Evolutionary conservation across 2,113 vertebrate genomes (phyloP).

Genomic region (Cynoglossus semilaevis): DNA sequence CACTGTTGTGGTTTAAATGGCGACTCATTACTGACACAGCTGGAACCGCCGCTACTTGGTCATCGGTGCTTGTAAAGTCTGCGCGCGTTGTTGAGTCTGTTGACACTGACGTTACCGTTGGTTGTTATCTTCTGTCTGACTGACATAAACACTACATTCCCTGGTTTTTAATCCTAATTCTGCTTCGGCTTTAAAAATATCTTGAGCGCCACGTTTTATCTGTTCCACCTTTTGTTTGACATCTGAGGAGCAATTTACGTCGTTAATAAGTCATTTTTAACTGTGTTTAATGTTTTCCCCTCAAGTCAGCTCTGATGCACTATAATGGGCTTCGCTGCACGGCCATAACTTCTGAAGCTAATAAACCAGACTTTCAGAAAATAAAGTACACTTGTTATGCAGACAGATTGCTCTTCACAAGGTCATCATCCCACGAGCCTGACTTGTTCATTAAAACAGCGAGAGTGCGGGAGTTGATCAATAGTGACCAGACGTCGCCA

Average conservation of each 20-base stretch:
- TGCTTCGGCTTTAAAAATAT: no score
- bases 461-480: constrained; percentile 41
- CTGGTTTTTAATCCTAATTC: no score
- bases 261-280: neutral
- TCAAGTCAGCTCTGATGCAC: constrained; percentile 9
- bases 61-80: no score
- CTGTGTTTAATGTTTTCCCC: constrained; percentile 17
- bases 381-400: constrained; percentile 32
- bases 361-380: constrained; percentile 38
- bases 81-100: no score
- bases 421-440: constrained; percentile 42
- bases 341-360: constrained; percentile 29
- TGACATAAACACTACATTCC: no score
- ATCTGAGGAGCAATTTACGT: constrained; percentile 2
- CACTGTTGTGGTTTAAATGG: no score
- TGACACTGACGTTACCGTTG: no score
- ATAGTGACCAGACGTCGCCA: constrained; percentile 28
- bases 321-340: constrained; percentile 23
- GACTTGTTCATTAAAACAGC: constrained; percentile 50
- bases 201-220: no score
- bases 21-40: no score
- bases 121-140: no score
- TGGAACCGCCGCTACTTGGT: no score
- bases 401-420: constrained; percentile 50
- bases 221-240: no score